Evolutionary conservation across 1,140 invertebrate species (phyloP).

Genomic region (Solenopsis fugax): DNA sequence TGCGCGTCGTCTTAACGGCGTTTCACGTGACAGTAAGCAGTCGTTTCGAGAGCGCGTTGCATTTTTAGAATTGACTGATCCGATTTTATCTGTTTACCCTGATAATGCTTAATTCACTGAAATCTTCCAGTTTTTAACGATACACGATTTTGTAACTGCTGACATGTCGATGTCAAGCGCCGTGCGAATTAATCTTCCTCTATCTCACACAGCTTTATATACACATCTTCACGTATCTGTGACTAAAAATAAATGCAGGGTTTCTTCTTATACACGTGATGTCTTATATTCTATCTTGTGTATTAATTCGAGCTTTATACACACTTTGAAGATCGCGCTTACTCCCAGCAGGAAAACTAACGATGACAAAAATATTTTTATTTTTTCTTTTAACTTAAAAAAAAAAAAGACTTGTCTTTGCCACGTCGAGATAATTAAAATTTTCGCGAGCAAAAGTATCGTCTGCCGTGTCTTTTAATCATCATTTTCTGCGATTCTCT

Average conservation of each 20-base stretch:
- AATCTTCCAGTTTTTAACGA: background rate
- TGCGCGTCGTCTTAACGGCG: background rate
- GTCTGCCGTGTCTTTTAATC: background rate
- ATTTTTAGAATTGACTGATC: slow-evolving; percentile 30
- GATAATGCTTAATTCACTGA: slow-evolving; percentile 15
- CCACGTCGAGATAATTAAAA: background rate
- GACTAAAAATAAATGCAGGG: background rate
- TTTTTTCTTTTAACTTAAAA: background rate
- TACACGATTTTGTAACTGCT: background rate
- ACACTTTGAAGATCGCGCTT: background rate
- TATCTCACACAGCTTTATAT: no score
- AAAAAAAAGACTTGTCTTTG: background rate
- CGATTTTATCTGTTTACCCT: slow-evolving; percentile 30
- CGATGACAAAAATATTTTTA: background rate
- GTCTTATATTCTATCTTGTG: background rate
- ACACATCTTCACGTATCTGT: background rate
- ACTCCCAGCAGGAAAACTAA: background rate
- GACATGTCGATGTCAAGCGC: background rate
- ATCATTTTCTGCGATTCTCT: background rate
- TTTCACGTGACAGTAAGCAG: slow-evolving; percentile 9
- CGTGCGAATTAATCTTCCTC: background rate
- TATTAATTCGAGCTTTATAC: background rate
- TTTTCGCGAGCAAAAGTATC: background rate
- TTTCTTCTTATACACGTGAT: background rate
- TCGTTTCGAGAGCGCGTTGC: slow-evolving; percentile 13